These are phyloP conservation scores for Eremobia ochroleuca DNA, from an alignment of 2,888 invertebrate genomes.

Conservation along the genomic window DNA sequence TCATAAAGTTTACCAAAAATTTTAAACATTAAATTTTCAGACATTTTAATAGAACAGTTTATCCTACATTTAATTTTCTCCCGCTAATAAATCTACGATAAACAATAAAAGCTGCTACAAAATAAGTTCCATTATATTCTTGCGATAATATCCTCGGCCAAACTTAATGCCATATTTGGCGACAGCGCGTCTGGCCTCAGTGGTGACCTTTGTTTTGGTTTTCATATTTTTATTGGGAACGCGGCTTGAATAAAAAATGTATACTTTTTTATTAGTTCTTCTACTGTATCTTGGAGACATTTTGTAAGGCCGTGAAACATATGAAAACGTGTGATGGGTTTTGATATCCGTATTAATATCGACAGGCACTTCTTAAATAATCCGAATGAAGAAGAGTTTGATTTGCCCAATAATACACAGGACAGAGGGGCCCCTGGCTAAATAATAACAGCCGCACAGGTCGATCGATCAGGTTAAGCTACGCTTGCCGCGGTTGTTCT, in stretches of 20 bases:
- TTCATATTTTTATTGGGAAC: slow-evolving; percentile 67
- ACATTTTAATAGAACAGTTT: not conserved
- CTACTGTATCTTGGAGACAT: slow-evolving; percentile 20
- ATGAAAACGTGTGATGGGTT: slow-evolving; percentile 34
- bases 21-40: not conserved
- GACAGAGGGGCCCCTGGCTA: no score
- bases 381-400: not conserved
- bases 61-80: slow-evolving; percentile 18
- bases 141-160: slow-evolving; percentile 65
- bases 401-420: not conserved
- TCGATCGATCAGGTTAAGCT: no score
- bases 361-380: not conserved
- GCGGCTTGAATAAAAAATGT: slow-evolving; percentile 63
- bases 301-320: slow-evolving; percentile 31
- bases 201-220: slow-evolving; percentile 68
- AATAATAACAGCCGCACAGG: no score
- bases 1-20: not conserved
- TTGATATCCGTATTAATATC: slow-evolving; percentile 14
- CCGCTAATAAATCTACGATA: slow-evolving; percentile 48
- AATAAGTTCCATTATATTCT: slow-evolving; percentile 62
- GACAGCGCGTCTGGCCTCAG: slow-evolving; percentile 73
- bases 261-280: slow-evolving; percentile 61
- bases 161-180: slow-evolving; percentile 76
- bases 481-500: no score
- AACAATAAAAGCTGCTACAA: slow-evolving; percentile 60